These are phyloP conservation scores for Sacculina carcini DNA, from an alignment of 2,888 invertebrate species.

Conservation along the genomic window DNA sequence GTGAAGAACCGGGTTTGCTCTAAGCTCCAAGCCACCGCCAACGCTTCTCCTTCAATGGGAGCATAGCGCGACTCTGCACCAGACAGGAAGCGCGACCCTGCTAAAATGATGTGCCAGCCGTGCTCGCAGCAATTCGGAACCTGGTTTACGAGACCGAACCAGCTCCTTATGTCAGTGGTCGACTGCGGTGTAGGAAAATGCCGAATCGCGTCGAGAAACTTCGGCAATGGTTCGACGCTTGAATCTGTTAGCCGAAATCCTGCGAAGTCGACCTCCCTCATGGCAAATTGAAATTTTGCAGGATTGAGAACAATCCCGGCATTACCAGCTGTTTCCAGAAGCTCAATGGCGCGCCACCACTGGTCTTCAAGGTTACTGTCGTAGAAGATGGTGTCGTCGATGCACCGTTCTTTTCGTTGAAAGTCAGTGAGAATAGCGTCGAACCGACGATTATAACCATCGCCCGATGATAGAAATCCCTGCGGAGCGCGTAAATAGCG, in stretches of 20 bases:
- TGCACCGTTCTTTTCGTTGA: slow-evolving; percentile 1
- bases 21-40: too few relatives aligned
- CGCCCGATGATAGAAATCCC: slow-evolving; percentile 3
- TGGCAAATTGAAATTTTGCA: slow-evolving; percentile 2
- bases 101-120: too few relatives aligned
- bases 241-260: not conserved
- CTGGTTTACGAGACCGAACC: slow-evolving; percentile 7
- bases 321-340: not conserved
- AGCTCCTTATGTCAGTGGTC: not conserved
- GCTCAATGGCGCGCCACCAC: slow-evolving; percentile 5
- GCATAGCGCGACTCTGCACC: too few relatives aligned
- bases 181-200: not conserved
- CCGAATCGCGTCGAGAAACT: slow-evolving; percentile 3
- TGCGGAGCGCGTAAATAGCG: not conserved
- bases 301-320: slow-evolving; percentile 5
- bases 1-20: too few relatives aligned
- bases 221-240: slow-evolving; percentile 1
- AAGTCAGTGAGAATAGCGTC: slow-evolving; percentile 3
- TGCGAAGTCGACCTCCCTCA: not conserved
- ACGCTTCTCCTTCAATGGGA: too few relatives aligned
- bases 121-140: slow-evolving; percentile 4
- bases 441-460: not conserved
- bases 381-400: slow-evolving; percentile 5
- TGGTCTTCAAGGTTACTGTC: not conserved
- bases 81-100: too few relatives aligned